Evolutionary conservation across 2,888 invertebrate genomes (phyloP), one percentile per base, ranked within the genome.

Genomic region (Clepsis dumicolana): DNA sequence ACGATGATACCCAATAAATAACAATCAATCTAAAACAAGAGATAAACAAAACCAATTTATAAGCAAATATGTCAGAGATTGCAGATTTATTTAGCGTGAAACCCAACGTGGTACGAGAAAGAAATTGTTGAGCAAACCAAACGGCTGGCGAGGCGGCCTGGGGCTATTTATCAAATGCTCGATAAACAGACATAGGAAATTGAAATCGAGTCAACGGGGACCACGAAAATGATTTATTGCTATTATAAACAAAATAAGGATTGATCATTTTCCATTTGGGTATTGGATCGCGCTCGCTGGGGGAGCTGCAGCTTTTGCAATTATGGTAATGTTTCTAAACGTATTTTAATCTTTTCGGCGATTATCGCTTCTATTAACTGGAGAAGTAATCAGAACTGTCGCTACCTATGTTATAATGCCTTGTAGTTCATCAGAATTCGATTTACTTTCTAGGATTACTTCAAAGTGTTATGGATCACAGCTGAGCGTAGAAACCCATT

Each of bases 111-210:
- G 80, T 82, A 82, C 78, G 80, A 78, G 78, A 78, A 85, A 87
- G 83, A 85, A 83, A 84, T 85, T 76, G 78, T 77, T 79, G 79
- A 80, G 84, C 81, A 86, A 88, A 87, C 85, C 83, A 87, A 90
- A 88, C 83, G 86, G 83, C 82, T 83, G 79, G 77, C 76, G 77
- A 81, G 78, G 79, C 79, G 60, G 72, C 89, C 83, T 70, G 77
- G 77, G 85, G 91, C 90, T 91, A 91, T 93, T 91, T 91, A 91
- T 93, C 92, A 93, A 91, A 89, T 84, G 84, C 83, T 87, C 90
- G 88, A 91, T 91, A 93, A 92, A 91, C 90, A 89, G 88, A 85
- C 68, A 87, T 88, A 87, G 91, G 90, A 91, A 93, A 93, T 93
- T 93, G 93, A 91, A 93, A 88, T 86, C 82, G 83, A 91, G 87